A percentile compares a stretch with the other conserved stretches of the same genome.
Evolutionary conservation across 2,113 vertebrate genomes (phyloP).

Genomic region (Salminus brasiliensis): DNA sequence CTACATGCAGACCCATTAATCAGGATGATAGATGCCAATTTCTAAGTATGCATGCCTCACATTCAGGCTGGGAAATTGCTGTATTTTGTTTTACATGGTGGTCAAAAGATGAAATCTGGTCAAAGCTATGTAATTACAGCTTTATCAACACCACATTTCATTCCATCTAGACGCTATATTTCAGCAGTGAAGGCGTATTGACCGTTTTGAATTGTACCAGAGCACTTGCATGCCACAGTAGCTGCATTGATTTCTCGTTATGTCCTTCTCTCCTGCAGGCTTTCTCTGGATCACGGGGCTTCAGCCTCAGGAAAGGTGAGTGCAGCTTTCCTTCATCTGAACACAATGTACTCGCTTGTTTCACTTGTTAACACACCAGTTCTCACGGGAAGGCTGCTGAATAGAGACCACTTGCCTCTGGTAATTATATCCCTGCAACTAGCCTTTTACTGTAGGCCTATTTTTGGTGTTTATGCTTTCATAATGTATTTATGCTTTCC

Average conservation of each 20-base stretch:
- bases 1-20: not conserved
- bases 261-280: conserved; percentile 65
- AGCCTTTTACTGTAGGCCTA: not conserved
- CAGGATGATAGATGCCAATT: not conserved
- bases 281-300: conserved; percentile 74
- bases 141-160: not conserved
- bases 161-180: not conserved
- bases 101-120: not conserved
- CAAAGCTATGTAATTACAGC: not conserved
- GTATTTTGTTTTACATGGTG: not conserved
- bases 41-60: not conserved
- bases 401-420: not conserved
- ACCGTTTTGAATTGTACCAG: not conserved
- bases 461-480: not conserved
- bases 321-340: conserved; percentile 5
- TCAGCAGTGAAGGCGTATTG: conserved; percentile 6
- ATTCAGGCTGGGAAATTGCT: not conserved
- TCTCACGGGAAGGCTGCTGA: not conserved
- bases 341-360: conserved; percentile 1
- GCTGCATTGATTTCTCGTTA: conserved; percentile 28
- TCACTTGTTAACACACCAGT: conserved; percentile 8
- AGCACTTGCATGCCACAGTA: not conserved
- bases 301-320: conserved; percentile 78
- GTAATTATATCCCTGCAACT: not conserved
- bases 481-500: too few relatives aligned